These are phyloP conservation scores for Neoitamus cyanurus DNA, from an alignment of 2,888 invertebrate genomes.

Conservation along the genomic window DNA sequence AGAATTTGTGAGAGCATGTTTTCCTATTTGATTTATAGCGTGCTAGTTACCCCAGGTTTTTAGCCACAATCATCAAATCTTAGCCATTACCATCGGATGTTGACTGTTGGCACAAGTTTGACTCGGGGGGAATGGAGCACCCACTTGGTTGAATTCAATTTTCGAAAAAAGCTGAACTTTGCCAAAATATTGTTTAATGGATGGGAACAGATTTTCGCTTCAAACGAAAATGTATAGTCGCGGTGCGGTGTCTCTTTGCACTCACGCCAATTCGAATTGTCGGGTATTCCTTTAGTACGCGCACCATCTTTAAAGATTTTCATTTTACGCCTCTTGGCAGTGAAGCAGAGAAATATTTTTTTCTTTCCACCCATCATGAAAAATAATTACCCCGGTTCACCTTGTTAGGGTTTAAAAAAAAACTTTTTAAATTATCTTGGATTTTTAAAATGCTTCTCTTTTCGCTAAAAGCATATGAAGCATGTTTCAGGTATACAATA, in stretches of 20 bases:
- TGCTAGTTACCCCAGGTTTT: not conserved
- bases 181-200: constrained; percentile 1
- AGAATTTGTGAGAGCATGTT: not conserved
- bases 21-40: not conserved
- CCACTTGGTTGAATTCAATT: not conserved
- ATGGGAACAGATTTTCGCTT: not conserved
- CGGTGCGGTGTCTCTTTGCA: not conserved
- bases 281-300: not conserved
- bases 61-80: not conserved
- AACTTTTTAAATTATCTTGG: not conserved
- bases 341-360: not conserved
- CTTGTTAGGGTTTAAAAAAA: not conserved
- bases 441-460: not conserved
- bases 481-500: not conserved
- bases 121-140: not conserved
- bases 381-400: not conserved
- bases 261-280: not conserved
- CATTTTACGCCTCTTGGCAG: not conserved
- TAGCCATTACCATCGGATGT: not conserved
- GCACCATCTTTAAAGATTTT: not conserved
- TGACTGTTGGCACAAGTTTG: not conserved
- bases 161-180: not conserved
- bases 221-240: not conserved
- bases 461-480: not conserved
- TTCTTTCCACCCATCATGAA: not conserved